These are phyloP conservation scores for Ia io DNA, from an alignment of 2,113 vertebrate genomes.

Conservation along the genomic window DNA sequence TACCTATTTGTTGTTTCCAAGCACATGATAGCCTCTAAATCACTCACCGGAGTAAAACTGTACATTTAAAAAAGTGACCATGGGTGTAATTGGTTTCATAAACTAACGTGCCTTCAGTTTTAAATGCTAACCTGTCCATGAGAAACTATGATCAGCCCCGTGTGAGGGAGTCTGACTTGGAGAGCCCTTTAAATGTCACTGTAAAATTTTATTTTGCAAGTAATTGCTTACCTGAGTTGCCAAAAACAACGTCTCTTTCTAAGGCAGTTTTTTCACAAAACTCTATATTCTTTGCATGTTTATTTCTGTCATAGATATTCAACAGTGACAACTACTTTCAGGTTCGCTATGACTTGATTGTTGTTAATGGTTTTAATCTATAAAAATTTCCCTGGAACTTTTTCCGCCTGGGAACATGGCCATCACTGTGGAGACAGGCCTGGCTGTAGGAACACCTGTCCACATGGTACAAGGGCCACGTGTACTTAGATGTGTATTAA, in stretches of 20 bases:
- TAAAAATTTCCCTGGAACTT: background rate
- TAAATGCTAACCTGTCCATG: conserved; percentile 43
- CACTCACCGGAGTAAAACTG: conserved; percentile 1
- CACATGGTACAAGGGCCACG: background rate
- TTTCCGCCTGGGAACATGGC: background rate
- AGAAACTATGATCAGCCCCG: background rate
- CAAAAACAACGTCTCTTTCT: background rate
- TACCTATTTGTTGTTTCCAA: conserved; percentile 6
- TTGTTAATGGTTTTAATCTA: background rate
- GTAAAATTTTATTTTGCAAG: conserved; percentile 47
- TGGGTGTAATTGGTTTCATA: conserved; percentile 36
- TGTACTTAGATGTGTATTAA: background rate
- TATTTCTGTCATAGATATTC: conserved; percentile 20
- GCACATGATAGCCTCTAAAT: background rate
- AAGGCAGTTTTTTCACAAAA: conserved; percentile 9
- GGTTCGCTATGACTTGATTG: background rate
- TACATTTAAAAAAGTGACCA: background rate
- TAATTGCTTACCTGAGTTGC: conserved; percentile 30
- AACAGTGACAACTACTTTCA: background rate
- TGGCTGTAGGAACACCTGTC: background rate
- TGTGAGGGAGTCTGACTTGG: background rate
- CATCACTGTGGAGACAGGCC: background rate
- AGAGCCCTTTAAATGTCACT: conserved; percentile 29
- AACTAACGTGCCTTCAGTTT: conserved; percentile 49
- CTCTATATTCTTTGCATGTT: background rate